Evolutionary conservation across 2,888 invertebrate genomes (phyloP).

Genomic region (Andrena hattorfiana): DNA sequence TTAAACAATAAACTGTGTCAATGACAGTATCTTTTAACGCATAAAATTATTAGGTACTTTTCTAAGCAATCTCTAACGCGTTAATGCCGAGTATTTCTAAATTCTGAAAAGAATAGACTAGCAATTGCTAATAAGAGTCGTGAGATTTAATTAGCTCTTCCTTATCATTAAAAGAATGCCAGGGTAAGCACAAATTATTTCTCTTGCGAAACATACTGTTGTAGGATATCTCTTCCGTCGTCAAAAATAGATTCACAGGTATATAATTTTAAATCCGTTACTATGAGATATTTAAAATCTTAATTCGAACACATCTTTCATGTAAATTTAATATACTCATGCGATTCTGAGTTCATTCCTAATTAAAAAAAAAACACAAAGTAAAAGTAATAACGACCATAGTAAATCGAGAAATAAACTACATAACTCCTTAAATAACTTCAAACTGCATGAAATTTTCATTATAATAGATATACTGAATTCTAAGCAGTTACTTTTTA

Average conservation of each 20-base stretch:
- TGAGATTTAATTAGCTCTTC: constrained; percentile 42
- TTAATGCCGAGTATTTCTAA: constrained; percentile 1
- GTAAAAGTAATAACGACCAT: background rate
- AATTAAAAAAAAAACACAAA: background rate
- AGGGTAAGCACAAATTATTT: constrained; percentile 67
- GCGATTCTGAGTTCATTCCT: background rate
- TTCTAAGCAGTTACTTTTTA: background rate
- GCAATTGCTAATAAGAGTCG: constrained; percentile 23
- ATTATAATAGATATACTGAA: background rate
- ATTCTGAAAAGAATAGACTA: constrained; percentile 12
- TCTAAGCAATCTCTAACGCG: constrained; percentile 15
- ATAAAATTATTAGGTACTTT: constrained; percentile 23
- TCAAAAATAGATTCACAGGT: constrained; percentile 40
- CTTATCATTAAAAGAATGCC: constrained; percentile 65
- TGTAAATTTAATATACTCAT: background rate
- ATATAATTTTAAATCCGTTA: constrained; percentile 48
- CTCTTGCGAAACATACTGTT: constrained; percentile 53
- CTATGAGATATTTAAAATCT: constrained; percentile 18
- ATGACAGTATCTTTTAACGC: background rate
- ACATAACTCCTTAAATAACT: background rate
- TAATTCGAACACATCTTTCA: background rate
- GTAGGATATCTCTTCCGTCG: constrained; percentile 47
- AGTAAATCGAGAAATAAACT: background rate
- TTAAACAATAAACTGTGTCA: constrained; percentile 6
- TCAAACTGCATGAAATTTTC: background rate